Percentiles rank a stretch among this genome's conserved stretches.
These are phyloP conservation scores for Embidobia sp. DNA, from an alignment of 2,888 invertebrate genomes.

Conservation along the genomic window DNA sequence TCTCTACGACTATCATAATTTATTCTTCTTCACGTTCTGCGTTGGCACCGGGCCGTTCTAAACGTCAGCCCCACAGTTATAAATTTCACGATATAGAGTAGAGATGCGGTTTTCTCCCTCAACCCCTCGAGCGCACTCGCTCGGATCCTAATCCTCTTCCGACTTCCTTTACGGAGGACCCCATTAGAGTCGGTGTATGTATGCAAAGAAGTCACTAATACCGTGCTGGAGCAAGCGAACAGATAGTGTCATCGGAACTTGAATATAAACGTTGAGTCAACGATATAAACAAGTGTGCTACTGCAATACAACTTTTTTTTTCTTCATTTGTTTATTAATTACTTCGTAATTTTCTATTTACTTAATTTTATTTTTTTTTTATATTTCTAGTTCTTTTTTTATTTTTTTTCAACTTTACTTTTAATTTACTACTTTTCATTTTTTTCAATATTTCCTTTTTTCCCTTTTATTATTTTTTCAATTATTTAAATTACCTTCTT, in stretches of 20 bases:
- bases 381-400: no score
- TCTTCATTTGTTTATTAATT: no score
- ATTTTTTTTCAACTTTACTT: no score
- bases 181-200: conserved; percentile 44
- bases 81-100: conserved; percentile 55
- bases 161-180: conserved; percentile 47
- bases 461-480: no score
- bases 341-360: no score
- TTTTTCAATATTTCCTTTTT: no score
- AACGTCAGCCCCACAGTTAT: conserved; percentile 48
- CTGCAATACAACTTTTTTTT: no score
- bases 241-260: conserved; percentile 26
- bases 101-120: conserved; percentile 35
- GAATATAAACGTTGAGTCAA: conserved; percentile 1
- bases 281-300: no score
- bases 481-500: no score
- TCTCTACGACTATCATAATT: conserved; percentile 24
- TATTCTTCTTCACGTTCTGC: conserved; percentile 42
- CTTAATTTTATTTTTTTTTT: no score
- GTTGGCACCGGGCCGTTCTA: conserved; percentile 38
- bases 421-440: no score
- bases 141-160: conserved; percentile 48
- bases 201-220: conserved; percentile 41
- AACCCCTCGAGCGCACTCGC: conserved; percentile 27
- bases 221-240: conserved; percentile 2